phyloP scores from a whole-genome alignment of 1,140 invertebrate genomes.

The Luehdorfia chinensis region DNA sequence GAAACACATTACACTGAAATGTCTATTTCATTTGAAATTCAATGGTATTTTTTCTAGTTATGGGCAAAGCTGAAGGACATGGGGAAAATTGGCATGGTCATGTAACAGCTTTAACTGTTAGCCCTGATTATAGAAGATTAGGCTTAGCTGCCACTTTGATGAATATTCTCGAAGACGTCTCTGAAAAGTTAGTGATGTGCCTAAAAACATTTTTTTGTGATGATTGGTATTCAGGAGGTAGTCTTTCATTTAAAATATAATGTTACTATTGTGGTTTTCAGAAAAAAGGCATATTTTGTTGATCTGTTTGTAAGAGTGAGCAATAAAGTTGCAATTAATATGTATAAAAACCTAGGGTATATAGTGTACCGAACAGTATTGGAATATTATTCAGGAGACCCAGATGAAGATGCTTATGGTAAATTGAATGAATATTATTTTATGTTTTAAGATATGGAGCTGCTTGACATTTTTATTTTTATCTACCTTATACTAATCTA shows the following conservation, averaged over 20 bases:
- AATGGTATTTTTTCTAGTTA: slow-evolving; percentile 86
- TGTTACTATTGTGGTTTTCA: slow-evolving; percentile 81
- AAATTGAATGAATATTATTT: too few species aligned
- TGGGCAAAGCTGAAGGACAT: slow-evolving; percentile 98
- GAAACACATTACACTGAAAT: neutral
- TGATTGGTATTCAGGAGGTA: too few species aligned
- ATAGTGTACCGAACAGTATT: slow-evolving; percentile 97
- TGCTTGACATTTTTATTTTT: too few species aligned
- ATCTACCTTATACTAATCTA: too few species aligned
- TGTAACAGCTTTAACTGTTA: slow-evolving; percentile 98
- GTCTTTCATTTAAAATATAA: slow-evolving; percentile 10
- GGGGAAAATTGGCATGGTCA: slow-evolving; percentile 99
- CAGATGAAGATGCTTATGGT: slow-evolving; percentile 99
- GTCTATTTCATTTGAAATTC: slow-evolving; percentile 8
- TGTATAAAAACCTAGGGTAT: slow-evolving; percentile 98
- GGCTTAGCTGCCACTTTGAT: slow-evolving; percentile 97
- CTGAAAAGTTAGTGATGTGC: slow-evolving; percentile 88
- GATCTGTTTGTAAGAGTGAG: slow-evolving; percentile 99
- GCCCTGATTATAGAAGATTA: slow-evolving; percentile 93
- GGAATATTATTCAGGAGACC: slow-evolving; percentile 98
- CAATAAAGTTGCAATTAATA: slow-evolving; percentile 97
- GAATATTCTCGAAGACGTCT: slow-evolving; percentile 96
- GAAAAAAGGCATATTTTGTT: slow-evolving; percentile 98
- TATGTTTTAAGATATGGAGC: too few species aligned
- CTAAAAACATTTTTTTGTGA: neutral